These are phyloP conservation scores for Hystrix cristata DNA, from an alignment of 2,113 vertebrate species.

Conservation along the genomic window DNA sequence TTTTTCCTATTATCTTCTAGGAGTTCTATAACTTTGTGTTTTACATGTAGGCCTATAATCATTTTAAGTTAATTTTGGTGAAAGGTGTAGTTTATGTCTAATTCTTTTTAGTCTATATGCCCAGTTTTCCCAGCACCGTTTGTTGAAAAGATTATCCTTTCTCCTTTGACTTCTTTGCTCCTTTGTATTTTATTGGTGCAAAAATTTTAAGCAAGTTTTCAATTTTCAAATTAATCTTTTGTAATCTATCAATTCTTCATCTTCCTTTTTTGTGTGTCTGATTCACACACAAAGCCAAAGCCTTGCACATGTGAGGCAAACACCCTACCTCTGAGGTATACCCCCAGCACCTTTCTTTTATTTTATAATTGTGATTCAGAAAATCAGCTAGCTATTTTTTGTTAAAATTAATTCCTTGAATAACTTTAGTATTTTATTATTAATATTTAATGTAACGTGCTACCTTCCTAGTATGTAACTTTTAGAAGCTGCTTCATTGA, in stretches of 20 bases:
- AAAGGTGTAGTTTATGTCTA: background rate
- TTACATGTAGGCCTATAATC: background rate
- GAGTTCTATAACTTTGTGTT: background rate
- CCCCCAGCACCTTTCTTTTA: background rate
- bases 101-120: background rate
- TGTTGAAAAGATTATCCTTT: background rate
- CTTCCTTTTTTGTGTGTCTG: background rate
- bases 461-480: background rate
- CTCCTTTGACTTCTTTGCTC: background rate
- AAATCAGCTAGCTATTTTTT: background rate
- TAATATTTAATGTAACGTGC: background rate
- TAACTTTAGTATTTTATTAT: background rate
- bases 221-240: background rate
- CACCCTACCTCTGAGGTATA: background rate
- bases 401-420: background rate
- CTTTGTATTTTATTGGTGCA: background rate
- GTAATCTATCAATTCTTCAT: background rate
- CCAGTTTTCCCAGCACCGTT: background rate
- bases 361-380: background rate
- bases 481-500: background rate
- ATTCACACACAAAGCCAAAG: background rate
- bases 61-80: background rate
- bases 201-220: background rate
- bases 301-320: background rate
- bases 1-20: background rate